phyloP scores from a whole-genome alignment of 1,140 invertebrate genomes.

The Nephila pilipes region DNA sequence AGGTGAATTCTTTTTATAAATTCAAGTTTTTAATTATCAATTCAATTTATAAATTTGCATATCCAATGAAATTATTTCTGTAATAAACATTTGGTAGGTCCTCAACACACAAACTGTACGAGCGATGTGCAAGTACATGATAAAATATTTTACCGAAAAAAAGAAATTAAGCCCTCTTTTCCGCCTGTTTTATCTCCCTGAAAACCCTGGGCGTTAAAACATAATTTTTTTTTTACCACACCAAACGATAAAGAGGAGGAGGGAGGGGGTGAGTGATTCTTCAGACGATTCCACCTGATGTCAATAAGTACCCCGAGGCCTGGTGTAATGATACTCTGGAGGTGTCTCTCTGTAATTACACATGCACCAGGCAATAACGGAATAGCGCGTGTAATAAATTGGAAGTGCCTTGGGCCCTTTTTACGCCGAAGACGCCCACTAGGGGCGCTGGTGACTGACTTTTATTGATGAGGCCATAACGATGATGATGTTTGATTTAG shows the following conservation, averaged over 20 bases:
- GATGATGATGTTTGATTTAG: slow-evolving; percentile 54
- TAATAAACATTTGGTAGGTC: no score
- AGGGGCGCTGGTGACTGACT: slow-evolving; percentile 31
- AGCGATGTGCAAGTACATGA: not conserved
- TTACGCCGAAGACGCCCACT: not conserved
- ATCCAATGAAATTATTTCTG: no score
- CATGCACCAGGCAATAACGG: not conserved
- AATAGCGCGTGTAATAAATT: slow-evolving; percentile 39
- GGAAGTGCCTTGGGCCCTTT: slow-evolving; percentile 17
- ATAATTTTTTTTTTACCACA: not conserved
- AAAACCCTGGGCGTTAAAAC: not conserved
- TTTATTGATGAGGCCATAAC: slow-evolving; percentile 49
- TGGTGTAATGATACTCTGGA: slow-evolving; percentile 19
- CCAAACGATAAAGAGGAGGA: not conserved
- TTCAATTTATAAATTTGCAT: no score
- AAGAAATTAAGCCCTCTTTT: not conserved
- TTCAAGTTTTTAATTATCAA: no score
- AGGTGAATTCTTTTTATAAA: no score
- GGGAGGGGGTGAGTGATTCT: not conserved
- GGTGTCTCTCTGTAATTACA: slow-evolving; percentile 24
- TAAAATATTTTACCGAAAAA: not conserved
- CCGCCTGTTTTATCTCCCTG: not conserved
- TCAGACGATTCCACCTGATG: not conserved
- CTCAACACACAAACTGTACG: no score
- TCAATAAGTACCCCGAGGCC: slow-evolving; percentile 26